These are phyloP conservation scores for Tokudaia tokunoshimensis DNA, from an alignment of 2,797 vertebrate genomes.

Conservation along the genomic window DNA sequence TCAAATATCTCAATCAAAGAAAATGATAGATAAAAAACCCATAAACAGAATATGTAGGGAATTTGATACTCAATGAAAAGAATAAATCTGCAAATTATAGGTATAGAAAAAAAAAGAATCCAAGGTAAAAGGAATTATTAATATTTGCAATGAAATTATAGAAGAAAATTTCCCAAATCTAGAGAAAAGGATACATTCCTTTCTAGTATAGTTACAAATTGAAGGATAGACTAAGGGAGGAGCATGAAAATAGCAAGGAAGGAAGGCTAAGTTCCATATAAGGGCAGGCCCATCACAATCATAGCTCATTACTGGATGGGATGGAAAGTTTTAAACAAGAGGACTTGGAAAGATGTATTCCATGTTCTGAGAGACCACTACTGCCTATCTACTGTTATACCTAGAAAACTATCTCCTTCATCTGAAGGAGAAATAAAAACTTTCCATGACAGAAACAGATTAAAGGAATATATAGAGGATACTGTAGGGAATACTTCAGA, in stretches of 20 bases:
- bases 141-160: neutral
- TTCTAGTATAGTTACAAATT: neutral
- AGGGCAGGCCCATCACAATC: neutral
- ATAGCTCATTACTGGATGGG: neutral
- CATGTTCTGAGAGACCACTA: neutral
- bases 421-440: neutral
- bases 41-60: neutral
- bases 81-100: neutral
- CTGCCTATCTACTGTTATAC: neutral
- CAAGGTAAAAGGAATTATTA: neutral
- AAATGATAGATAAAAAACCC: neutral
- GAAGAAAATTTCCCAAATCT: neutral
- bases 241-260: neutral
- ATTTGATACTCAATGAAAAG: neutral
- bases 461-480: neutral
- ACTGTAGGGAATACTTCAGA: neutral
- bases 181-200: neutral
- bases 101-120: neutral
- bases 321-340: neutral
- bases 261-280: neutral
- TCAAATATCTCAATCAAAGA: neutral
- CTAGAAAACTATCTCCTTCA: neutral
- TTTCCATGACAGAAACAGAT: neutral
- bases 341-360: neutral
- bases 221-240: neutral